These are phyloP conservation scores for Portevinia maculata DNA, from an alignment of 2,888 invertebrate species.

Conservation along the genomic window DNA sequence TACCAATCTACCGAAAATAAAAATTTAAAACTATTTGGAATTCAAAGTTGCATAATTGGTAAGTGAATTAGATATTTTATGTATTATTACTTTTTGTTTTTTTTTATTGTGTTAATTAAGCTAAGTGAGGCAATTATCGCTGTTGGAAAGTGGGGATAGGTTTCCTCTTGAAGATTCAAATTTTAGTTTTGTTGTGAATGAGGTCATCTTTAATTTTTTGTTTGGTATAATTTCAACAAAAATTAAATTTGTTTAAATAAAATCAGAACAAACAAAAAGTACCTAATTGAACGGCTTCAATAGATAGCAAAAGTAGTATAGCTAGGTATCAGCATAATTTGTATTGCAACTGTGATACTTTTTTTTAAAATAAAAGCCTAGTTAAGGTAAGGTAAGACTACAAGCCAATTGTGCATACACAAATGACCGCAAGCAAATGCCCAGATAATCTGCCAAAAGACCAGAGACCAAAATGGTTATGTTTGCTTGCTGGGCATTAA, in stretches of 20 bases:
- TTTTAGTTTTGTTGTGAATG: conserved; percentile 29
- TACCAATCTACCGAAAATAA: conserved; percentile 3
- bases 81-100: conserved; percentile 27
- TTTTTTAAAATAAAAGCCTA: too few relatives aligned
- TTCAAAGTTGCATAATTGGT: conserved; percentile 62
- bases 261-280: neutral
- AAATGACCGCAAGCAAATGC: too few relatives aligned
- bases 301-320: too few relatives aligned
- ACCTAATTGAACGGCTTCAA: neutral
- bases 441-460: too few relatives aligned
- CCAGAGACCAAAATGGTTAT: too few relatives aligned
- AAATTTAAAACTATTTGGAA: conserved; percentile 30
- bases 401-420: too few relatives aligned
- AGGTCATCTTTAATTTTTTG: conserved; percentile 30
- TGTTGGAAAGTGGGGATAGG: conserved; percentile 10
- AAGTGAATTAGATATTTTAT: conserved; percentile 36
- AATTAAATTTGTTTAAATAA: neutral
- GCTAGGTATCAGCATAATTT: too few relatives aligned
- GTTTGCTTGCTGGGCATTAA: too few relatives aligned
- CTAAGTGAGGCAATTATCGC: conserved; percentile 31
- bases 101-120: conserved; percentile 48
- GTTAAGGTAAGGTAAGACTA: too few relatives aligned
- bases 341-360: too few relatives aligned
- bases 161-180: conserved; percentile 18
- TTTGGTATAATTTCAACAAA: too few relatives aligned